phyloP scores from a whole-genome alignment of 1,140 invertebrate species.

The Drosophila kurseongensis region DNA sequence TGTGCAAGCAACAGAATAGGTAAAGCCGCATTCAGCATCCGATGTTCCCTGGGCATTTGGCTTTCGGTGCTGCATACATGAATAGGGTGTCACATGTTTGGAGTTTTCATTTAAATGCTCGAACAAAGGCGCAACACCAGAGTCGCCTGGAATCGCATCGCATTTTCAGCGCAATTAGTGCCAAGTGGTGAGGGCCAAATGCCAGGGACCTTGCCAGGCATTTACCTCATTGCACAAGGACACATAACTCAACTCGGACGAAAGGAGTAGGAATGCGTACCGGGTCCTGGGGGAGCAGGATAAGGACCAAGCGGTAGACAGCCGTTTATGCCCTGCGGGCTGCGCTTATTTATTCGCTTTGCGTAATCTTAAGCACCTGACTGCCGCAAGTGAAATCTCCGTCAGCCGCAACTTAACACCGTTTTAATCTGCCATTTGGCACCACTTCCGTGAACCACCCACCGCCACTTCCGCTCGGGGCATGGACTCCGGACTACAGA shows the following conservation, averaged over 20 bases:
- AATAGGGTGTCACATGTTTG: slow-evolving; percentile 62
- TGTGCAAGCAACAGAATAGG: background rate
- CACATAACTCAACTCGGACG: slow-evolving; percentile 37
- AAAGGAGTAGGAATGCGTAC: slow-evolving; percentile 9
- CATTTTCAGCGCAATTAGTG: slow-evolving; percentile 57
- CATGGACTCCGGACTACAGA: slow-evolving; percentile 9
- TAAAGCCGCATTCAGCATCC: slow-evolving; percentile 12
- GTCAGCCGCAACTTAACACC: slow-evolving; percentile 72
- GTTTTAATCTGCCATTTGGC: slow-evolving; percentile 80
- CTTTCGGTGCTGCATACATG: slow-evolving; percentile 19
- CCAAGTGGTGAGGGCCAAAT: slow-evolving; percentile 32
- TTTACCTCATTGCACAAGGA: slow-evolving; percentile 54
- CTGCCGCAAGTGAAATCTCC: slow-evolving; percentile 51
- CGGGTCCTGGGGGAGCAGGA: slow-evolving; percentile 24
- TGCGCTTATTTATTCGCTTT: slow-evolving; percentile 61
- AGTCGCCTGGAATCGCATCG: slow-evolving; percentile 12
- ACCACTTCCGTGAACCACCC: slow-evolving; percentile 62
- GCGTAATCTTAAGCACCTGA: slow-evolving; percentile 59
- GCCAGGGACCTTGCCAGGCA: slow-evolving; percentile 22
- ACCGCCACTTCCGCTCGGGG: slow-evolving; percentile 49
- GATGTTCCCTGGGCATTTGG: slow-evolving; percentile 23
- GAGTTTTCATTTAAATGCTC: slow-evolving; percentile 50
- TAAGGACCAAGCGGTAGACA: slow-evolving; percentile 15
- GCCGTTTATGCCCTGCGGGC: slow-evolving; percentile 44
- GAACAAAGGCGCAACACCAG: slow-evolving; percentile 21